A percentile compares a stretch with the other conserved stretches of the same genome.
Evolutionary conservation across 2,888 invertebrate species (phyloP).

Genomic region (Tupiocoris notatus): DNA sequence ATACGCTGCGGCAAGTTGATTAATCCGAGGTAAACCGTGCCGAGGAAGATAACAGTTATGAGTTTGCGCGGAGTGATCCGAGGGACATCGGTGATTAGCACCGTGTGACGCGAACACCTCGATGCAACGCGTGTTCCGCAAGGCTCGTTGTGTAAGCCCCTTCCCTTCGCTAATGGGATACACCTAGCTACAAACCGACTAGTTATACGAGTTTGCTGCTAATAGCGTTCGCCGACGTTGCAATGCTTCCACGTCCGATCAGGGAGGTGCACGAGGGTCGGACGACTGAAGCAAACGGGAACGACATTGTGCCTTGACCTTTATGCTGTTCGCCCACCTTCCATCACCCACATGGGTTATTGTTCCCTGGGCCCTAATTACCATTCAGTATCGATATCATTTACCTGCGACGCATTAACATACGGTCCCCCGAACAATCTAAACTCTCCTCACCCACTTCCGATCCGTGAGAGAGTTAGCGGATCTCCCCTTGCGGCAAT

Average conservation of each 20-base stretch:
- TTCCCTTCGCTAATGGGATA: background rate
- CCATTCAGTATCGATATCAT: conserved; percentile 35
- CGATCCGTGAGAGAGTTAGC: background rate
- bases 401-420: conserved; percentile 25
- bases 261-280: background rate
- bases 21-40: background rate
- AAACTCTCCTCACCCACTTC: background rate
- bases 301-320: conserved; percentile 33
- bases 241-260: background rate
- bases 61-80: background rate
- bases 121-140: background rate
- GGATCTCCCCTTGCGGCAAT: background rate
- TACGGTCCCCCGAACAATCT: background rate
- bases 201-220: background rate
- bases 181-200: background rate
- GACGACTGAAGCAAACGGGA: background rate
- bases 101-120: background rate
- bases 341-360: conserved; percentile 31
- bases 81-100: background rate
- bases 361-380: conserved; percentile 22
- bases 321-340: conserved; percentile 27
- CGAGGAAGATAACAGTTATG: background rate
- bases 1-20: background rate
- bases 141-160: background rate
- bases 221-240: too few relatives aligned